phyloP scores from a whole-genome alignment of 2,797 vertebrate genomes.

The Enteromius trimaculatus region DNA sequence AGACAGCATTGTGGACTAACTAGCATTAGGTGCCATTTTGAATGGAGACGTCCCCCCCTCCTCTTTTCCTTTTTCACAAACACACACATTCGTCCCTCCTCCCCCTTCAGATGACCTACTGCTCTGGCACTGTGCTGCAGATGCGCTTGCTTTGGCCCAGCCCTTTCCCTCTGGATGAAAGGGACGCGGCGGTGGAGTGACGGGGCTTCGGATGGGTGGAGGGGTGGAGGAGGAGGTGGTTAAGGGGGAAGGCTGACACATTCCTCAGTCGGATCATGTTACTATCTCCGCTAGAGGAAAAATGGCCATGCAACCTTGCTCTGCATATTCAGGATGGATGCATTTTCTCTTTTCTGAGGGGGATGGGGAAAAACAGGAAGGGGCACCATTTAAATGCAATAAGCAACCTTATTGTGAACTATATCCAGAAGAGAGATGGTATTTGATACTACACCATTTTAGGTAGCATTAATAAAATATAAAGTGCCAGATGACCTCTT shows the following conservation, averaged over 20 bases:
- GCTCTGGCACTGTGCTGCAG: slow-evolving; percentile 63
- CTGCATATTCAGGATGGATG: slow-evolving; percentile 14
- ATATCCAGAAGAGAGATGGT: background rate
- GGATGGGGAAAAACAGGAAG: background rate
- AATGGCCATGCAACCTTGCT: slow-evolving; percentile 38
- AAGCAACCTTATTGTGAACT: background rate
- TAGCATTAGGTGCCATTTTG: slow-evolving; percentile 80
- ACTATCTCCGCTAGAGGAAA: slow-evolving; percentile 67
- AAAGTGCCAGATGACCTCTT: background rate
- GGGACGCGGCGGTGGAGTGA: slow-evolving; percentile 57
- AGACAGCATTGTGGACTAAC: slow-evolving; percentile 73
- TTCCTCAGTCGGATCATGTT: slow-evolving; percentile 76
- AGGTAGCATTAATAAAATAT: background rate
- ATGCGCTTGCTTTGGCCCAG: slow-evolving; percentile 60
- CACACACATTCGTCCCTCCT: slow-evolving; percentile 65
- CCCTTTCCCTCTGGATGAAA: slow-evolving; percentile 75
- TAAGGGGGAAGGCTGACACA: slow-evolving; percentile 67
- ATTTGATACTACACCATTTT: background rate
- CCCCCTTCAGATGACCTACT: slow-evolving; percentile 68
- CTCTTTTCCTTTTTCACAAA: slow-evolving; percentile 48
- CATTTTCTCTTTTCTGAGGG: background rate
- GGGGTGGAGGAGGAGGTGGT: background rate
- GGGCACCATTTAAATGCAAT: background rate
- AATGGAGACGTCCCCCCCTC: slow-evolving; percentile 72
- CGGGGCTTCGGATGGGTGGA: slow-evolving; percentile 22